Evolutionary conservation across 2,888 invertebrate genomes (phyloP).

Genomic region (Synergus itoensis): DNA sequence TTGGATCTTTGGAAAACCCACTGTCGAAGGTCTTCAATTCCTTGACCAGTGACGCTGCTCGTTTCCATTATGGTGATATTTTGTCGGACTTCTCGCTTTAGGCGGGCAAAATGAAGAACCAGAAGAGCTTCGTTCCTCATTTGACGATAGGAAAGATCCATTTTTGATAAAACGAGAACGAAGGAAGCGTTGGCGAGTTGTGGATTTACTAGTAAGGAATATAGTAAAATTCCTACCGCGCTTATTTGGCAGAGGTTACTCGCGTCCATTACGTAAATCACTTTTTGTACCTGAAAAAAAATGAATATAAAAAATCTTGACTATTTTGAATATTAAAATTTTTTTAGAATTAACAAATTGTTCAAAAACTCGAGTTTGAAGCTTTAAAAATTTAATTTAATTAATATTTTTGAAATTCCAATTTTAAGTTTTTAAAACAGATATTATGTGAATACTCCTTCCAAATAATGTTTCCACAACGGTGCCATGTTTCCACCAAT

Average conservation of each 20-base stretch:
- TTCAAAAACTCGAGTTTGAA: no score
- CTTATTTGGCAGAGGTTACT: constrained; percentile 93
- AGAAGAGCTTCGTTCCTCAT: constrained; percentile 92
- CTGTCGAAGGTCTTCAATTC: constrained; percentile 83
- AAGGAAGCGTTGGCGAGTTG: constrained; percentile 84
- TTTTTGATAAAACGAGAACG: constrained; percentile 86
- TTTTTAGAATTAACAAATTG: no score
- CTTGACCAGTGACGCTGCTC: constrained; percentile 86
- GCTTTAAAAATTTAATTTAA: no score
- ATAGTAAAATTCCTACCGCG: constrained; percentile 89
- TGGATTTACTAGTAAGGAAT: constrained; percentile 88
- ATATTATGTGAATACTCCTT: constrained; percentile 71
- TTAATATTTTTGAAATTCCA: no score
- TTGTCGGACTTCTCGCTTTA: constrained; percentile 85
- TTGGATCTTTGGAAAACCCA: constrained; percentile 79
- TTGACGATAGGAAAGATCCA: constrained; percentile 92
- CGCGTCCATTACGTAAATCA: constrained; percentile 90
- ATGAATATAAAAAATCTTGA: background rate
- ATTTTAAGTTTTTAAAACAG: no score
- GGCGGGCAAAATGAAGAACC: constrained; percentile 87
- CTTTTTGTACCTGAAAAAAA: constrained; percentile 71
- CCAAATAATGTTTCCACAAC: constrained; percentile 88
- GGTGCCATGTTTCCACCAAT: constrained; percentile 91
- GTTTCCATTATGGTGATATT: constrained; percentile 86
- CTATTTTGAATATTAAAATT: no score